phyloP scores from a whole-genome alignment of 2,888 invertebrate species.

The Phyto melanocephala region DNA sequence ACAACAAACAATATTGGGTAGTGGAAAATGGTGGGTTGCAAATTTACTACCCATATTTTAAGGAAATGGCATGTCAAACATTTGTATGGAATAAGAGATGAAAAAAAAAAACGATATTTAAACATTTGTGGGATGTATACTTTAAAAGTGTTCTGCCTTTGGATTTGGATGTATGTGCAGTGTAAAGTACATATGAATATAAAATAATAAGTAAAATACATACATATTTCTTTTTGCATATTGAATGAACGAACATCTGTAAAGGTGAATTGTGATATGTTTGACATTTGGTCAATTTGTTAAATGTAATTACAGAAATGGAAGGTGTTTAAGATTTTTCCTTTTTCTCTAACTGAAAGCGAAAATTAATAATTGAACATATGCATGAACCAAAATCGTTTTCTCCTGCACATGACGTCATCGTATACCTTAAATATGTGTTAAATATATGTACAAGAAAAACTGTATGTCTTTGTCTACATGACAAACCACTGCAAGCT shows the following conservation, averaged over 20 bases:
- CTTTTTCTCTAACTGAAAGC: not conserved
- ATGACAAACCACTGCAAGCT: too few species aligned
- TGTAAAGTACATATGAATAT: not conserved
- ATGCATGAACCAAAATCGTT: too few species aligned
- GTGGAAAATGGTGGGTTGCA: slow-evolving; percentile 42
- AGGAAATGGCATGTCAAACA: slow-evolving; percentile 55
- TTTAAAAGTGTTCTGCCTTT: slow-evolving; percentile 55
- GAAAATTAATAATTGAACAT: slow-evolving; percentile 19
- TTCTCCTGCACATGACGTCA: too few species aligned
- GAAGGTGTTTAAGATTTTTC: slow-evolving; percentile 28
- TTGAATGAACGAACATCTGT: slow-evolving; percentile 58
- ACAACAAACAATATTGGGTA: slow-evolving; percentile 1
- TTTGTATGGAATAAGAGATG: slow-evolving; percentile 18
- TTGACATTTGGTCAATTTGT: slow-evolving; percentile 56
- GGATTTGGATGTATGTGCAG: not conserved
- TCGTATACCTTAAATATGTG: too few species aligned
- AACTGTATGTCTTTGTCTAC: too few species aligned
- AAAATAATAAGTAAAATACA: not conserved
- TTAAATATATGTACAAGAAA: too few species aligned
- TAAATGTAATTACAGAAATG: slow-evolving; percentile 44
- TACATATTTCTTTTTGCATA: not conserved
- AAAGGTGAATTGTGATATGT: slow-evolving; percentile 44
- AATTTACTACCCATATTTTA: slow-evolving; percentile 56
- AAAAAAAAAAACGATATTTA: slow-evolving; percentile 1
- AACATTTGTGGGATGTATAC: slow-evolving; percentile 55